Percentiles rank a stretch among this genome's conserved stretches.
phyloP scores from a whole-genome alignment of 2,888 invertebrate species.

The Hydrotaea diabolus region DNA sequence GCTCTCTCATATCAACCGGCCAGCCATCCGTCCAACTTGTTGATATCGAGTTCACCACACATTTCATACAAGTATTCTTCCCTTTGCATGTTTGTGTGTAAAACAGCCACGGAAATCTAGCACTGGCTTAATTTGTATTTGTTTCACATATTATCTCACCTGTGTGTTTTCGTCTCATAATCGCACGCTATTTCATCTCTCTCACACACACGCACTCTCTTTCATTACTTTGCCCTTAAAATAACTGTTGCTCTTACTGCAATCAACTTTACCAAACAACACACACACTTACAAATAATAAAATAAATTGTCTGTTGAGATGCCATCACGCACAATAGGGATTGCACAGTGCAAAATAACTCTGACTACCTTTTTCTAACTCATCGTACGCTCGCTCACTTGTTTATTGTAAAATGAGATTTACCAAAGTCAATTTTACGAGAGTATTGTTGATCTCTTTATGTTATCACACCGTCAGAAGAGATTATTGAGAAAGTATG shows the following conservation, averaged over 20 bases:
- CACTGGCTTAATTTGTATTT: neutral
- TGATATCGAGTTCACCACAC: conserved; percentile 31
- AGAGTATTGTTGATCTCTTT: conserved; percentile 6
- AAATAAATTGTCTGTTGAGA: conserved; percentile 22
- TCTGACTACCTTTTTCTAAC: conserved; percentile 13
- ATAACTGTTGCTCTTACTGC: too few species aligned
- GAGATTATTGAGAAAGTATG: conserved; percentile 17
- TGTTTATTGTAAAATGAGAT: conserved; percentile 24
- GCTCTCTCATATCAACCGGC: too few species aligned
- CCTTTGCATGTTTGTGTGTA: neutral
- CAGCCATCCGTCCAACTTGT: neutral
- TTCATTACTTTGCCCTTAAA: too few species aligned
- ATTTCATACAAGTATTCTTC: too few species aligned
- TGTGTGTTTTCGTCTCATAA: conserved; percentile 14
- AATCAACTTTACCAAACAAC: too few species aligned
- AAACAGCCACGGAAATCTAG: neutral
- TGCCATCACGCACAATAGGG: conserved; percentile 56
- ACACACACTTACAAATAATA: too few species aligned
- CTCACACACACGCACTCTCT: too few species aligned
- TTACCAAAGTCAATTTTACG: conserved; percentile 19
- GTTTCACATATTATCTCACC: conserved; percentile 23
- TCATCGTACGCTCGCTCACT: conserved; percentile 50
- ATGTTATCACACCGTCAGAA: neutral
- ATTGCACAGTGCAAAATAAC: neutral
- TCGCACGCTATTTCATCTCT: too few species aligned